phyloP scores from a whole-genome alignment of 2,888 invertebrate species.

The Drosophila koepferae region DNA sequence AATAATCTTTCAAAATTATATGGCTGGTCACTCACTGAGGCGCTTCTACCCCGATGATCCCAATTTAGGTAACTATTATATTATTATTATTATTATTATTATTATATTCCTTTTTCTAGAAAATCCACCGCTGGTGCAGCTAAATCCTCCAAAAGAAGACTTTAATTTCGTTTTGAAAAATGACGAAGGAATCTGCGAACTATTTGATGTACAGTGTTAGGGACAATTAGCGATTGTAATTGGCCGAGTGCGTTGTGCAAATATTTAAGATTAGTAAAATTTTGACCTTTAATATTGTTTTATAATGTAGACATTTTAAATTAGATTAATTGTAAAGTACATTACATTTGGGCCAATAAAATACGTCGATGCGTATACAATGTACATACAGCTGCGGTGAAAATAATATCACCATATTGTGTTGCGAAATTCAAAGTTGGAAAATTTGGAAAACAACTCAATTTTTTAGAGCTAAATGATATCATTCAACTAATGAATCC shows the following conservation, averaged over 20 bases:
- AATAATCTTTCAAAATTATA: slow-evolving; percentile 81
- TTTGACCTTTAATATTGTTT: slow-evolving; percentile 69
- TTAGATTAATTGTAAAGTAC: slow-evolving; percentile 69
- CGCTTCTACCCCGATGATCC: slow-evolving; percentile 84
- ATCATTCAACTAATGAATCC: no score
- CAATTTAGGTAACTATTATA: slow-evolving; percentile 70
- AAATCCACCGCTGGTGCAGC: slow-evolving; percentile 81
- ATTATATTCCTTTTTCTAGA: slow-evolving; percentile 54
- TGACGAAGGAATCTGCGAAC: slow-evolving; percentile 84
- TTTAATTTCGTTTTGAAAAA: slow-evolving; percentile 81
- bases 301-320: slow-evolving; percentile 66
- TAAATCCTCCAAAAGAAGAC: slow-evolving; percentile 83
- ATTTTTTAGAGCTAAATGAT: no score
- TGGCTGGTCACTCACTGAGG: slow-evolving; percentile 78
- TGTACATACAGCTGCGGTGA: slow-evolving; percentile 22
- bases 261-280: slow-evolving; percentile 79
- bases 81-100: not conserved
- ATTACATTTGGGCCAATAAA: slow-evolving; percentile 62
- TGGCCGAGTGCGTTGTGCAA: slow-evolving; percentile 79
- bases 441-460: no score
- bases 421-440: no score
- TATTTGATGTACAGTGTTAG: slow-evolving; percentile 83
- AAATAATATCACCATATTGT: no score
- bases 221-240: slow-evolving; percentile 42
- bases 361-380: slow-evolving; percentile 43